Base-by-base conservation (phyloP, 2,888 invertebrate genomes). In the Mycalesis mineus region DNA sequence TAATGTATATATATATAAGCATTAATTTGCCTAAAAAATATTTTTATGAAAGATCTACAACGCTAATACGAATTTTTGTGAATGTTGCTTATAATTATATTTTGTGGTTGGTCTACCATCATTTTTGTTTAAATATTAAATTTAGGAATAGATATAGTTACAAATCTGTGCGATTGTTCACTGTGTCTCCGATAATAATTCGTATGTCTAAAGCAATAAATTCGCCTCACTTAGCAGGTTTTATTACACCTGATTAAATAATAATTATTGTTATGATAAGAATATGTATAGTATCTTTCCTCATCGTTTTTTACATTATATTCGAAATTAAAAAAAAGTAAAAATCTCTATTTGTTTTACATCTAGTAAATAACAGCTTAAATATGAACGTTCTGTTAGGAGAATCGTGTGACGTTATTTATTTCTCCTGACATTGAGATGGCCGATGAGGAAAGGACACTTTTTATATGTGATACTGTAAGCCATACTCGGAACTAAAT, bases 181-280 rank as follows among this genome's bases (percentile, higher is more conserved):
- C 55, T 60, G 67, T 77, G 73, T 68, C 63, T 67, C 72, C 66
- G 69, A 75, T 78, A 77, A 72, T 74, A 75, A 75, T 72, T 61
- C 64, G 65, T 75, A 73, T 68, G 73, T 72, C 67, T 67, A 77
- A 75, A 80, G 79, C 78, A 82, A 81, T 80, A 79, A 77, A 69
- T 68, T 69, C 66, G 77, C 77, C 78, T 79, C 71, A 64, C 65
- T 69, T 69, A 74, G 70, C 72, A 68, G 64, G 64, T 65, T 68
- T 67, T 70, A 72, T 66, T 64, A 66, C 62, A 58, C 63, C 58
- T 65, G 58, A 63, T 60, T 63, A 62, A 57, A 63, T 65, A 65
- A 65, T 62, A 57, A 63, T 65, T 64, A 65, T 58, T 51, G 61
- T 63, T 57, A 64, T 64, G 56, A 52, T 61, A 58, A 59, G 58